Evolutionary conservation across 2,113 vertebrate species (phyloP).

Genomic region (Piaya cayana): DNA sequence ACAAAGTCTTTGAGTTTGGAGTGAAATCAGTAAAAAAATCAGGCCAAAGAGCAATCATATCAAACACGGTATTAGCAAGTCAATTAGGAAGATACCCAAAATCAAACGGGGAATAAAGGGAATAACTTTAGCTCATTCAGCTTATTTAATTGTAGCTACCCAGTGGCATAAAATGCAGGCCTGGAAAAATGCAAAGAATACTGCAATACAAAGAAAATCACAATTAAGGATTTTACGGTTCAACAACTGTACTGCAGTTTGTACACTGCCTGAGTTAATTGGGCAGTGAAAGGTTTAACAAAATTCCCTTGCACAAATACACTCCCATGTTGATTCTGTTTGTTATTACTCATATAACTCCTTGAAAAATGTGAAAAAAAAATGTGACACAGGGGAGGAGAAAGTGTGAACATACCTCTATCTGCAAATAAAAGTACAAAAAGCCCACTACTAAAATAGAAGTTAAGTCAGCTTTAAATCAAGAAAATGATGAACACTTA

Average conservation of each 20-base stretch:
- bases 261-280: not conserved
- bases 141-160: not conserved
- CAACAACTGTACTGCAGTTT: not conserved
- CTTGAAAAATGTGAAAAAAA: rapidly evolving
- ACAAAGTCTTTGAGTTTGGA: not conserved
- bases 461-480: not conserved
- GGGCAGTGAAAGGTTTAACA: not conserved
- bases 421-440: not conserved
- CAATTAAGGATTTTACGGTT: not conserved
- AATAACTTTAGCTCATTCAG: too few relatives aligned
- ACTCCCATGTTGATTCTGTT: not conserved
- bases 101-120: too few relatives aligned
- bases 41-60: not conserved
- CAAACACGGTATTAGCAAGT: not conserved
- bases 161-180: not conserved
- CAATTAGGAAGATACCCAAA: not conserved
- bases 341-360: not conserved
- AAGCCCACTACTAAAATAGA: not conserved
- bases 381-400: rapidly evolving
- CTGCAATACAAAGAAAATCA: not conserved
- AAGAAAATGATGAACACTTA: not conserved
- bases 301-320: not conserved
- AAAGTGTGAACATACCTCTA: not conserved
- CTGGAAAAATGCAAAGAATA: not conserved
- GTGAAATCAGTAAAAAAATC: not conserved